Evolutionary conservation across 2,888 invertebrate species (phyloP), one percentile per base, ranked within the genome.

Genomic region (Orchesella flavescens): DNA sequence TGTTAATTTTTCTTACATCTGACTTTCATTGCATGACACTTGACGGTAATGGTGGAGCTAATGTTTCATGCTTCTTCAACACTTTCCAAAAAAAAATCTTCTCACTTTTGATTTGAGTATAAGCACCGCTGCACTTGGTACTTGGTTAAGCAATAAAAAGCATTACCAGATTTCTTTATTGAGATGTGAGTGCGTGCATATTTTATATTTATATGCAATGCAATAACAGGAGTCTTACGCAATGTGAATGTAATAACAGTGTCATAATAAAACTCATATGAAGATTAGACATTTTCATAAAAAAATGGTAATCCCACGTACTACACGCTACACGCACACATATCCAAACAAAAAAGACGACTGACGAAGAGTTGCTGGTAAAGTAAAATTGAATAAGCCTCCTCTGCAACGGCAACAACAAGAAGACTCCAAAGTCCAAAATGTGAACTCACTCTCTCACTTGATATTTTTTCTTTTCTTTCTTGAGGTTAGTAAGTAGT

Each of bases 371-470:
- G 59, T n/a, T n/a, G n/a, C n/a, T n/a, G n/a, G n/a, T n/a, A n/a
- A n/a, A 34, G 3, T 34, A 34, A 34, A 34, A 34, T 7, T 34
- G 3, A 34, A n/a, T n/a, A n/a, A n/a, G n/a, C n/a, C n/a, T n/a
- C n/a, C n/a, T n/a, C n/a, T 34, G 34, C 34, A 34, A 34, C 7
- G 34, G n/a, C n/a, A n/a, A 59, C 24, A 12, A 12, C 23, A 61
- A 61, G 24, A 61, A 61, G 61, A 61, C 57, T 76, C 76, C 76
- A 76, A 76, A 76, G 76, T 76, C 76, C 76, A 76, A 65, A 24
- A 15, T 74, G 74, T 74, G 63, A 75, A 65, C 75, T 49, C 75
- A 2, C n/a, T 2, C n/a, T 65, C 19, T 13, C 34, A 5, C 7
- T 9, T 13, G 57, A 17, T 10, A 17, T n/a, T 1, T 12, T 17